Percentiles rank a stretch among this genome's conserved stretches.
Conservation (phyloP, 2,797 vertebrate genomes). For the Alca torda region DNA sequence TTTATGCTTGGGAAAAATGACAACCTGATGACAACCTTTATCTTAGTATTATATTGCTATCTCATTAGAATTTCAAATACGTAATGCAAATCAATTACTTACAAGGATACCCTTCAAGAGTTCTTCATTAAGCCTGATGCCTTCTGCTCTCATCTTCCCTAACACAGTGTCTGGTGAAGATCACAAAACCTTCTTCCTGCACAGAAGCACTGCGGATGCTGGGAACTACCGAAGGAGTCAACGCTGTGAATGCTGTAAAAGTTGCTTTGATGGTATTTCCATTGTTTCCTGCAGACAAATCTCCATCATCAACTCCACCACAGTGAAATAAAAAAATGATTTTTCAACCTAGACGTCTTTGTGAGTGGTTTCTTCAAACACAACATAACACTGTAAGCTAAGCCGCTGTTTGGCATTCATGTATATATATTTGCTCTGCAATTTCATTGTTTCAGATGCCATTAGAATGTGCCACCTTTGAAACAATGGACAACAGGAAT, state of each 20-base stretch:
- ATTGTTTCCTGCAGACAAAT: constrained; percentile 63
- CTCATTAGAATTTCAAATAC: not conserved
- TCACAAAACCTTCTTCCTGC: constrained; percentile 56
- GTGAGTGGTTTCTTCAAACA: constrained; percentile 42
- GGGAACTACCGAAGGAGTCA: constrained; percentile 22
- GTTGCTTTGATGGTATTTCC: constrained; percentile 10
- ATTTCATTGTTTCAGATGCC: constrained; percentile 65
- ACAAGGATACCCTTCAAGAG: constrained; percentile 46
- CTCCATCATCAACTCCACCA: constrained; percentile 61
- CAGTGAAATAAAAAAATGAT: constrained; percentile 29
- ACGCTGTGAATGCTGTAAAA: not conserved
- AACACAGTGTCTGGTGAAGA: not conserved
- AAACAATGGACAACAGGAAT: constrained; percentile 65
- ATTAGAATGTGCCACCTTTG: constrained; percentile 48
- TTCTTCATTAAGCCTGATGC: constrained; percentile 36
- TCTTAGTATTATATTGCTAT: not conserved
- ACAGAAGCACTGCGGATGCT: constrained; percentile 16
- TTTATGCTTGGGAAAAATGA: not conserved
- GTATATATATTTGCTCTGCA: constrained; percentile 61
- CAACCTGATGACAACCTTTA: not conserved
- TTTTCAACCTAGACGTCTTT: constrained; percentile 15
- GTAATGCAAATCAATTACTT: constrained; percentile 51
- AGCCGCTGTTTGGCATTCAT: constrained; percentile 46
- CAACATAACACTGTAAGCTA: constrained; percentile 5
- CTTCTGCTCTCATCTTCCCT: constrained; percentile 44